These are phyloP conservation scores for Poeciliopsis infans DNA, from an alignment of 2,797 vertebrate species.

Conservation along the genomic window DNA sequence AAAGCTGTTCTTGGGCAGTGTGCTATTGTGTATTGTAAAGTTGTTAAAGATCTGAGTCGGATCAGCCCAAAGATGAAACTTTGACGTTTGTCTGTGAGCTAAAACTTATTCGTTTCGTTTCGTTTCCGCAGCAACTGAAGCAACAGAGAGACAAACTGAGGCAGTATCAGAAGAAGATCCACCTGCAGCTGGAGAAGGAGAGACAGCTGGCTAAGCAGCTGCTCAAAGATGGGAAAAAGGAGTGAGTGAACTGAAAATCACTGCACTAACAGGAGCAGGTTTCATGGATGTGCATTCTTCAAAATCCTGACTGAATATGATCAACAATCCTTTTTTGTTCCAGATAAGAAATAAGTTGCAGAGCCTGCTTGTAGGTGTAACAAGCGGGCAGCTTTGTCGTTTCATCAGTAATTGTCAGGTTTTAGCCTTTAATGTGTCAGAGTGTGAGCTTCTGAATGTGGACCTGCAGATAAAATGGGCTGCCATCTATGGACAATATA, in stretches of 20 bases:
- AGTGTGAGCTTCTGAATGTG: not conserved
- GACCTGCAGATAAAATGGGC: not conserved
- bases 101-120: not conserved
- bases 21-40: not conserved
- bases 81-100: not conserved
- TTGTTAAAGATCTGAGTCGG: not conserved
- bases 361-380: not conserved
- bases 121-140: conserved; percentile 89
- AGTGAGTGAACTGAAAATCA: conserved; percentile 79
- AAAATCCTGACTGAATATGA: not conserved
- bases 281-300: not conserved
- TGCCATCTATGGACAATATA: not conserved
- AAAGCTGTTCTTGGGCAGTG: too few relatives aligned
- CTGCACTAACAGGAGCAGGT: too few relatives aligned
- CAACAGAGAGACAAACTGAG: conserved; percentile 94
- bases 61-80: not conserved
- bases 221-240: conserved; percentile 88
- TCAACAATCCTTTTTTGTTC: not conserved
- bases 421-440: not conserved
- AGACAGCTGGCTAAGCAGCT: conserved; percentile 87
- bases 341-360: not conserved
- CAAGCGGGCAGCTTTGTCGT: not conserved
- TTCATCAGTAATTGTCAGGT: not conserved
- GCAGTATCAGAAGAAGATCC: conserved; percentile 90
- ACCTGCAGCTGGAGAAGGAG: conserved; percentile 87